Conservation (phyloP, 1,140 invertebrate genomes). For the Drosophila guanche region DNA sequence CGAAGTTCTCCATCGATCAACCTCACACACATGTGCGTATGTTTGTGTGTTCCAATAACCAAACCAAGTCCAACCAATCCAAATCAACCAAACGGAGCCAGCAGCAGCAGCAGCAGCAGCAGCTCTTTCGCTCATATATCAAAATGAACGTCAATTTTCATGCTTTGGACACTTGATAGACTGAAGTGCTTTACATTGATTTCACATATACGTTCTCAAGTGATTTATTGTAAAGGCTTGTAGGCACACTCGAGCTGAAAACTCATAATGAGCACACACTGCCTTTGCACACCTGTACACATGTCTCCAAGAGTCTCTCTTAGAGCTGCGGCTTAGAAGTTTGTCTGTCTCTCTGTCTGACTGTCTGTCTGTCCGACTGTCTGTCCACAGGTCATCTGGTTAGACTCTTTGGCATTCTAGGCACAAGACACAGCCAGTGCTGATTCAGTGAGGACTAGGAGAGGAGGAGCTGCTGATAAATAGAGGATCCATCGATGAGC, state of each 20-base stretch:
- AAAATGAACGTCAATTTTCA: constrained; percentile 82
- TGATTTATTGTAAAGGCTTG: constrained; percentile 82
- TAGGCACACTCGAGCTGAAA: constrained; percentile 68
- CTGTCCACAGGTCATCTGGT: background rate
- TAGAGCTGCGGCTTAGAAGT: constrained; percentile 43
- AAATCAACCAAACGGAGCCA: constrained; percentile 6
- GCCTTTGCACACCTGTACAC: constrained; percentile 19
- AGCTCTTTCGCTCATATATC: constrained; percentile 62
- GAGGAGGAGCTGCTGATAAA: too few species aligned
- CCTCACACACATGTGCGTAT: background rate
- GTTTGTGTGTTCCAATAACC: constrained; percentile 12
- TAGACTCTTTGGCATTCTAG: constrained; percentile 1
- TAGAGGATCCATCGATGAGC: too few species aligned
- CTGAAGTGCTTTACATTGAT: constrained; percentile 81
- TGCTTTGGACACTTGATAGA: constrained; percentile 80
- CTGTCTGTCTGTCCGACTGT: background rate
- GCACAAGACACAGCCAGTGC: background rate
- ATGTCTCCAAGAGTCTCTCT: constrained; percentile 14
- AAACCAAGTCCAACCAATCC: constrained; percentile 12
- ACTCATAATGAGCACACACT: constrained; percentile 67
- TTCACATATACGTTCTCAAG: constrained; percentile 78
- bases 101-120: constrained; percentile 16
- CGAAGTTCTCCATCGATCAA: constrained; percentile 45
- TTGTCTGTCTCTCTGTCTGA: constrained; percentile 5
- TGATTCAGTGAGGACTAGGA: too few species aligned